Conservation (phyloP, 2,113 vertebrate genomes). For the Cavia porcellus region DNA sequence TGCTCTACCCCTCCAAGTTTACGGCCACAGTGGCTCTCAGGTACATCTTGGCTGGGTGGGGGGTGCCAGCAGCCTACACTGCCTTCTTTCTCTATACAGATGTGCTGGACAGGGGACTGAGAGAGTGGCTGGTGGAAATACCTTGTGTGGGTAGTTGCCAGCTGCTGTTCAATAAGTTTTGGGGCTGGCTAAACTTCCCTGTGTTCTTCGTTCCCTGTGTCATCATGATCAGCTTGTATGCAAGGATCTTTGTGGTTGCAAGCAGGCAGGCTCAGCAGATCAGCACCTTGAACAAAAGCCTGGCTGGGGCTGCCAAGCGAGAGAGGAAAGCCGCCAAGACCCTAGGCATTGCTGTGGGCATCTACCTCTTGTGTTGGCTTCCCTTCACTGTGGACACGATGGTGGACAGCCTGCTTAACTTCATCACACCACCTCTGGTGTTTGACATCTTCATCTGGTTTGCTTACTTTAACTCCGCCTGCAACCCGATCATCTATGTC, state of each 20-base stretch:
- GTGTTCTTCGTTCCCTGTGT: conserved; percentile 84
- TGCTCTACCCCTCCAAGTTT: too few species aligned
- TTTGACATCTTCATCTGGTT: conserved; percentile 85
- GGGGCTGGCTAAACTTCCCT: conserved; percentile 85
- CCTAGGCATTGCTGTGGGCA: conserved; percentile 63
- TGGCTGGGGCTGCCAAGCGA: too few species aligned
- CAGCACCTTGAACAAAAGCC: too few species aligned
- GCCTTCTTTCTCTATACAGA: too few species aligned
- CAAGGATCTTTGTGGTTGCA: conserved; percentile 84
- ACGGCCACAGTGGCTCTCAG: too few species aligned
- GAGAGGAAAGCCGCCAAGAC: too few species aligned
- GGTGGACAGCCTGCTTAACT: conserved; percentile 79
- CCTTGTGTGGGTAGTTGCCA: conserved; percentile 76
- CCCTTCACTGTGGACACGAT: conserved; percentile 79
- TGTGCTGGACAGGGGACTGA: too few species aligned
- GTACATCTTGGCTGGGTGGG: too few species aligned
- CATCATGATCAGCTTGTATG: conserved; percentile 80
- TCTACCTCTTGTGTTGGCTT: conserved; percentile 83
- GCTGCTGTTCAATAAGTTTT: conserved; percentile 84
- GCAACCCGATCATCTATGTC: conserved; percentile 84
- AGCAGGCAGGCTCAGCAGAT: conserved; percentile 80
- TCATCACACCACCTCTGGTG: conserved; percentile 75
- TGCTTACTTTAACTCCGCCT: conserved; percentile 85
- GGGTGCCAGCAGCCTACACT: too few species aligned
- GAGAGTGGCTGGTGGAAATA: too few species aligned